Conservation (phyloP, 2,797 vertebrate genomes). For the Peromyscus nudipes region DNA sequence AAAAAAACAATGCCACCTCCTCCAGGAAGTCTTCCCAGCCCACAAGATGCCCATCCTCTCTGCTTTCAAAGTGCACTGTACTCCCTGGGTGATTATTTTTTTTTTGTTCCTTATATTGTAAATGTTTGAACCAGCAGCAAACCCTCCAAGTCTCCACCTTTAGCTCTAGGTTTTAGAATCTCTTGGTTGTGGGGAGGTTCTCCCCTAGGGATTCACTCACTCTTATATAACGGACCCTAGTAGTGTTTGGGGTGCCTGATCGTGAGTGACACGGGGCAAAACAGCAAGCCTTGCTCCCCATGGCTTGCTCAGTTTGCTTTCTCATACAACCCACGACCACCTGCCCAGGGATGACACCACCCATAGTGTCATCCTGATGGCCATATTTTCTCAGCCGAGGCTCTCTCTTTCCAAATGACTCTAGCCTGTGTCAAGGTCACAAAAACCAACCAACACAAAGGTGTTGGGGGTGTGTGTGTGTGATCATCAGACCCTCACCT, state of each 20-base stretch:
- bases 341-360: background rate
- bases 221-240: background rate
- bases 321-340: background rate
- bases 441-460: background rate
- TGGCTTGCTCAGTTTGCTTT: background rate
- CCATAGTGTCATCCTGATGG: background rate
- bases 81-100: background rate
- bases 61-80: background rate
- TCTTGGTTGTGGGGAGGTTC: background rate
- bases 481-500: background rate
- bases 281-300: background rate
- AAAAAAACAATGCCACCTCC: background rate
- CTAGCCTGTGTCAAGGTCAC: background rate
- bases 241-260: background rate
- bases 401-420: background rate
- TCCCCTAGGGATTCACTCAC: background rate
- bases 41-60: background rate
- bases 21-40: slow-evolving; percentile 29
- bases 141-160: background rate
- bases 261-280: background rate
- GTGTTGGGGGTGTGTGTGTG: background rate
- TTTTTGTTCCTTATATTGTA: background rate
- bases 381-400: background rate
- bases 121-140: background rate
- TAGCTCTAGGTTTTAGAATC: background rate